phyloP scores from a whole-genome alignment of 2,888 invertebrate genomes.

The Drosophila peninsularis region DNA sequence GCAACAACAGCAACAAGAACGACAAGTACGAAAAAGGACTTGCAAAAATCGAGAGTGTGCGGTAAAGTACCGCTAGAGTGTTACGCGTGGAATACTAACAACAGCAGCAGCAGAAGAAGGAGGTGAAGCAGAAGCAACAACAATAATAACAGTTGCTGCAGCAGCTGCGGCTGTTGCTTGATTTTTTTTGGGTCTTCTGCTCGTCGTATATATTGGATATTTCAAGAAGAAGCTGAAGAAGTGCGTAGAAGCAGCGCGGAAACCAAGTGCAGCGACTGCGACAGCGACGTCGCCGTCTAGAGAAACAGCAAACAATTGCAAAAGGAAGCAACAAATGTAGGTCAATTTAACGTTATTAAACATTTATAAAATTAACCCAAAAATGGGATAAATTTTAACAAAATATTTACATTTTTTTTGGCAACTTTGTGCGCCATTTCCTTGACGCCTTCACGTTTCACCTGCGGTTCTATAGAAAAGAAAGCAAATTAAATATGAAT shows the following conservation, averaged over 20 bases:
- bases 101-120: conserved; percentile 11
- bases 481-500: neutral
- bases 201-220: conserved; percentile 34
- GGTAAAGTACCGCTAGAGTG: conserved; percentile 45
- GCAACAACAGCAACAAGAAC: conserved; percentile 31
- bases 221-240: conserved; percentile 4
- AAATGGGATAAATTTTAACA: neutral
- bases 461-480: neutral
- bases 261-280: conserved; percentile 45
- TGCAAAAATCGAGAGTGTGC: conserved; percentile 37
- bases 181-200: neutral
- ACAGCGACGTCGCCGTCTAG: conserved; percentile 11
- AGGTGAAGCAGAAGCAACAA: conserved; percentile 1
- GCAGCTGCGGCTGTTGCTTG: conserved; percentile 12
- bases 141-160: conserved; percentile 20
- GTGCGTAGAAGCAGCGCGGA: conserved; percentile 5
- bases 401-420: neutral
- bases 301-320: neutral
- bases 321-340: conserved; percentile 50
- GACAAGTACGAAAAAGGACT: conserved; percentile 36
- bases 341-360: conserved; percentile 46
- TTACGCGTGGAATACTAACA: conserved; percentile 37
- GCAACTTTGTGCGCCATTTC: conserved; percentile 11
- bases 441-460: conserved; percentile 26
- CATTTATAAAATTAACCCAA: conserved; percentile 13